Base-by-base conservation (phyloP, 2,113 vertebrate genomes). In the Neotragus moschatus region DNA sequence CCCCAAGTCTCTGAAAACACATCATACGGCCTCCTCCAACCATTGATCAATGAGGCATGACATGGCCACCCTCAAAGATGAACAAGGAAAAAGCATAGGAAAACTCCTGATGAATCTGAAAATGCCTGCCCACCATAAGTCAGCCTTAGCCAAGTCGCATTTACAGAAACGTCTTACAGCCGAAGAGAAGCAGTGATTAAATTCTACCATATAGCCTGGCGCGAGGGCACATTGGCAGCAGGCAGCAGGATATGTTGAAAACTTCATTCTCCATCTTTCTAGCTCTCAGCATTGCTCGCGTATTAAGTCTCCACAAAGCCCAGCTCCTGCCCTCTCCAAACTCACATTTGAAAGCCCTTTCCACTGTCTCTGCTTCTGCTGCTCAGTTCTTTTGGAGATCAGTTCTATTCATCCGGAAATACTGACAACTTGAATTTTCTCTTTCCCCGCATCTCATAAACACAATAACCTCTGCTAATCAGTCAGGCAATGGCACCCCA, bases 61-160 rank as follows among this genome's bases (percentile, higher is more conserved):
- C 49, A 81, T 5, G 23, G 28, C n/a, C 60, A 13, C n/a, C 33
- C n/a, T 5, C 3, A 6, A 61, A 51, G 70, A 39, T 7, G 30
- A 80, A 49, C 11, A 26, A 81, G 9, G 60, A 47, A 23, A 56
- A 16, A 13, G 6, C 30, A 86, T 19, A 77, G 39, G 47, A 75
- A 36, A 49, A 55, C 6, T 45, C 26, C 4, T 23, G 63, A 60
- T 58, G 66, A 73, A 51, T 56, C 13, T 30, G 23, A 26, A 79
- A 79, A 23, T 23, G 30, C 58, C 36, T 56, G 2, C 14, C 43
- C 0, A 0, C 51, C 0, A 2, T 39, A 4, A n/a, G 39, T 81
- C n/a, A 4, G 23, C 28, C 66, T 77, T 2, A 33, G 26, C 39
- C 3, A 23, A 53, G 55, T 23, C 1, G 1, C 28, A 6, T 49